Conservation (phyloP, 2,113 vertebrate genomes). For the Rhagologus leucostigma region DNA sequence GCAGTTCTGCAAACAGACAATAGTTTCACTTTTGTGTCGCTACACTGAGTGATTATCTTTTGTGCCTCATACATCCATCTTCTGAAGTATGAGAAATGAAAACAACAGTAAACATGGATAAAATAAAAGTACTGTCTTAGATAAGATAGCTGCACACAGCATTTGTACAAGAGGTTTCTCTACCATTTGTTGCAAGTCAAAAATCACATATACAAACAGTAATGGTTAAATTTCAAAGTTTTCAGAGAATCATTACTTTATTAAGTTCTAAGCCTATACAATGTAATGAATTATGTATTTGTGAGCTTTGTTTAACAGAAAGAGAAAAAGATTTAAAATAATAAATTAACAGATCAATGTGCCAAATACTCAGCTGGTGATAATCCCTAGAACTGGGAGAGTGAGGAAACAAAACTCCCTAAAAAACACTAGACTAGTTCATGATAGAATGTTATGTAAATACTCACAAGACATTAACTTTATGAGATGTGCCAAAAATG, state of each 20-base stretch:
- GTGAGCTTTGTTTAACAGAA: neutral
- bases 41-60: neutral
- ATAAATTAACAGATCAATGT: neutral
- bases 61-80: neutral
- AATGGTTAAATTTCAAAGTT: neutral
- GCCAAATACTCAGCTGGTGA: neutral
- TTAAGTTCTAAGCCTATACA: neutral
- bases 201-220: neutral
- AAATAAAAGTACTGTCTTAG: neutral
- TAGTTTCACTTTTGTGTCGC: neutral
- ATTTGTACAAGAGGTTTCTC: neutral
- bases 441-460: neutral
- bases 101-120: neutral
- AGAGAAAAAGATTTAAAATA: neutral
- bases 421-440: neutral
- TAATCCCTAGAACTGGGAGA: neutral
- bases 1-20: neutral
- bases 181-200: neutral
- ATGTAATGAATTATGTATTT: neutral
- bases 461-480: neutral
- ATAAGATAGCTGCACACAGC: neutral
- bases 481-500: neutral
- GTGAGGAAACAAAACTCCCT: neutral
- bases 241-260: neutral
- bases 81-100: slow-evolving; percentile 7